Evolutionary conservation across 2,888 invertebrate species (phyloP).

Genomic region (Polymixis flavicincta): DNA sequence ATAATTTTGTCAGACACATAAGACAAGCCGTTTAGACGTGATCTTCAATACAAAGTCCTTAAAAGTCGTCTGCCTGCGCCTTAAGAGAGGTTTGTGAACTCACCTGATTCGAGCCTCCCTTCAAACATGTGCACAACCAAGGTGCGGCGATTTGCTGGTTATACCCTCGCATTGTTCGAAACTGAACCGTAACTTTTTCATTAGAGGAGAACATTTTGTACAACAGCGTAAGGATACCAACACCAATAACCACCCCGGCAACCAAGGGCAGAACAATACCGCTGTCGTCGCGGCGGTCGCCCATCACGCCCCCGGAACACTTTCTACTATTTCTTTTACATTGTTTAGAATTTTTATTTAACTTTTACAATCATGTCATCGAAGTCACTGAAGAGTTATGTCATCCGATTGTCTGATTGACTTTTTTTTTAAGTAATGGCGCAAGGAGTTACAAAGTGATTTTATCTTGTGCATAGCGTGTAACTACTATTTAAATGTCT

Average conservation of each 20-base stretch:
- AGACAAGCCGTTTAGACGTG: too few relatives aligned
- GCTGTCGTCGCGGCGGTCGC: slow-evolving; percentile 49
- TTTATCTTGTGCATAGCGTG: not conserved
- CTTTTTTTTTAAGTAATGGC: not conserved
- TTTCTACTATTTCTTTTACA: slow-evolving; percentile 17
- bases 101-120: slow-evolving; percentile 54
- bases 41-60: too few relatives aligned
- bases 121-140: slow-evolving; percentile 72
- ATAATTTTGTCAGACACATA: too few relatives aligned
- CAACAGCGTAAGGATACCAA: slow-evolving; percentile 72
- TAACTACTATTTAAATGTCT: too few relatives aligned
- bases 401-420: slow-evolving; percentile 17
- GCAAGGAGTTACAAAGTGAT: slow-evolving; percentile 18
- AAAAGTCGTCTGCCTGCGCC: too few relatives aligned
- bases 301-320: slow-evolving; percentile 49
- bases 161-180: slow-evolving; percentile 12
- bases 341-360: slow-evolving; percentile 18
- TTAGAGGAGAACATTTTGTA: slow-evolving; percentile 71
- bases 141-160: slow-evolving; percentile 69
- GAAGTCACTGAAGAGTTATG: slow-evolving; percentile 24
- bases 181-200: not conserved
- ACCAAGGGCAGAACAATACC: slow-evolving; percentile 70
- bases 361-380: not conserved
- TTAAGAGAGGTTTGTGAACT: slow-evolving; percentile 24
- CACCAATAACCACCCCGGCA: slow-evolving; percentile 76